Evolutionary conservation across 2,888 invertebrate genomes (phyloP).

Genomic region (Steromphala cineraria): DNA sequence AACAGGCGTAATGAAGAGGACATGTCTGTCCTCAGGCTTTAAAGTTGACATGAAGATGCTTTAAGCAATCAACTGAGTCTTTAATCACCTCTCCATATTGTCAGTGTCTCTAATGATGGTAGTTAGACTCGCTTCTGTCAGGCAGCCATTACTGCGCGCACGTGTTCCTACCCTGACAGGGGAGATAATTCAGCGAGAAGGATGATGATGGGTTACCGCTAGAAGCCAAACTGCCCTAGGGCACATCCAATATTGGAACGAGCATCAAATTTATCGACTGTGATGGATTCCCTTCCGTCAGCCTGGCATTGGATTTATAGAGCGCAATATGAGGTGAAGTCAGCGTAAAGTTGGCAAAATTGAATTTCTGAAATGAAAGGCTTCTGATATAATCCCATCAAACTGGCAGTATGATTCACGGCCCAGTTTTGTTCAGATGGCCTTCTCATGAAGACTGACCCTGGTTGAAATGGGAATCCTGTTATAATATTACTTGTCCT

Average conservation of each 20-base stretch:
- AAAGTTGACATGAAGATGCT: not conserved
- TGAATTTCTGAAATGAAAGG: not conserved
- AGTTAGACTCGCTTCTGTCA: not conserved
- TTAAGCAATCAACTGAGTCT: not conserved
- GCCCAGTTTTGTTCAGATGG: no score
- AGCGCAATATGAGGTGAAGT: not conserved
- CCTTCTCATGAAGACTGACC: no score
- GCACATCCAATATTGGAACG: not conserved
- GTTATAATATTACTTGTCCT: no score
- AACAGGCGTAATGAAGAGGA: no score
- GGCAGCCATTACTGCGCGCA: not conserved
- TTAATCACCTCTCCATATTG: not conserved
- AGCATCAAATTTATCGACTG: slow-evolving; percentile 2
- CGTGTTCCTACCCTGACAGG: not conserved
- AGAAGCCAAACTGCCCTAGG: not conserved
- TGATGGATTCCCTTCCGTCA: not conserved
- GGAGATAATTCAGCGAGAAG: not conserved
- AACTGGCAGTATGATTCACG: no score
- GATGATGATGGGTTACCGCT: not conserved
- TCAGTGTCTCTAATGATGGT: not conserved
- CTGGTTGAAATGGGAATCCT: no score
- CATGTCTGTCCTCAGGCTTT: no score
- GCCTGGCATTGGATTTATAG: not conserved
- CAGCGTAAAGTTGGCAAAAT: not conserved
- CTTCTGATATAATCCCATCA: no score